Evolutionary conservation across 1,140 invertebrate species (phyloP), one percentile per base, ranked within the genome.

Genomic region (Helicoverpa zea): DNA sequence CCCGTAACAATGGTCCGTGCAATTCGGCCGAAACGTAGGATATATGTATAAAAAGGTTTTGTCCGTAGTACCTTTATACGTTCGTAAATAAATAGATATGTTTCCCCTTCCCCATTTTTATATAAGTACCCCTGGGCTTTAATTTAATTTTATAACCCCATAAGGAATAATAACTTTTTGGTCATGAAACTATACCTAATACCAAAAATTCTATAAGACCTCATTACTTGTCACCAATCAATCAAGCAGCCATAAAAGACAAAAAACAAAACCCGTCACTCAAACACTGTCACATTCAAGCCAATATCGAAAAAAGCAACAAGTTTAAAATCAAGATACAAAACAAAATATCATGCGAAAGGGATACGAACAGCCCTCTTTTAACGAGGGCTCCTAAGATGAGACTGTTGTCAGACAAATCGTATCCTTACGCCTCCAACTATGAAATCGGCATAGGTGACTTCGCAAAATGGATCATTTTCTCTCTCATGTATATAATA

Each of bases 401-500:
- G 87, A 80, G 82, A 11, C 23, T 92, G 9, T 63, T 85, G 49
- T 56, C 79, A 0, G 59, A 89, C 54, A 90, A 90, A 61, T 81
- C 54, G n/a, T 88, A 87, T 29, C 84, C 87, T 0, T 93, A 85
- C 56, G 68, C 81, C 0, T 10, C 64, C 0, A 76, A 80, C 1
- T 89, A 90, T 52, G 77, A 89, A 64, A 61, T 87, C 0, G 85
- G 88, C 2, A 0, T 92, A 0, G 59, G 86, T 2, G 89, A 89
- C 18, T 5, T 88, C 0, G 29, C 87, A n/a, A 81, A 73, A 81
- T 92, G 89, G 86, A 81, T 84, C 64, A 61, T 85, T 0, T 86
- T 87, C 16, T 77, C 92, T 4, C 16, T 86, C 2, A 47, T 90
- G n/a, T 87, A 91, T 35, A 82, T 92, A 35, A 29, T 89, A 12